Evolutionary conservation across 2,888 invertebrate species (phyloP), one percentile per base, ranked within the genome.

Genomic region (Pomacea canaliculata): DNA sequence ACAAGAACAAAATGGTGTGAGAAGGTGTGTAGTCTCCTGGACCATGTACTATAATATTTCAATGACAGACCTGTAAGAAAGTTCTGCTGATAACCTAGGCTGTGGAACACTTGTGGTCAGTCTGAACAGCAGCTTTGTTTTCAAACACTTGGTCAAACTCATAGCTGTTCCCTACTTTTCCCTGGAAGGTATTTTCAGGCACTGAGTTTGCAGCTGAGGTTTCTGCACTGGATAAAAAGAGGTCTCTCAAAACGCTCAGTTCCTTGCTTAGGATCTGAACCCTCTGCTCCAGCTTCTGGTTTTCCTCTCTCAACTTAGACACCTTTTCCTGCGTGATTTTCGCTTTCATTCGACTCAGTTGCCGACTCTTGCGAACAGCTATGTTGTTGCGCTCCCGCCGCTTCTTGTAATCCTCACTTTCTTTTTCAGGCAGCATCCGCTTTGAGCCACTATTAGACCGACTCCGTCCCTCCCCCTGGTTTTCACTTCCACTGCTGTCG

Each of bases 271-370:
- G 94, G 81, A 96, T 94, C 89, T 97, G 74, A 90, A 98, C 94
- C 91, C 96, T 94, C 91, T 97, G 96, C 88, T 97, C 93, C 87
- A 98, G 93, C 80, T 95, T 94, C 85, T 97, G 96, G 92, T 98
- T 98, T 91, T 98, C 98, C 85, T 96, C 94, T 76, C 96, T 93
- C 85, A 98, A 92, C 78, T 95, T 93, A 89, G 96, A 96, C 76
- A 98, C 97, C 90, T 97, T 96, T 91, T 97, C 96, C 90, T 97
- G 97, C 0, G 97, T 98, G 89, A 98, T 97, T 82, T 97, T 93
- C 66, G 97, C 96, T 75, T 98, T 95, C 80, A 96, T 95, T 92
- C 97, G 97, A 79, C 97, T 98, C 92, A 98, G 98, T 91, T 98
- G 98, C 80, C 98, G 94, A 78, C 96, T 97, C 91, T 98, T 98